Evolutionary conservation across 1,140 invertebrate genomes (phyloP).

Genomic region (Lutraria rhynchaena): DNA sequence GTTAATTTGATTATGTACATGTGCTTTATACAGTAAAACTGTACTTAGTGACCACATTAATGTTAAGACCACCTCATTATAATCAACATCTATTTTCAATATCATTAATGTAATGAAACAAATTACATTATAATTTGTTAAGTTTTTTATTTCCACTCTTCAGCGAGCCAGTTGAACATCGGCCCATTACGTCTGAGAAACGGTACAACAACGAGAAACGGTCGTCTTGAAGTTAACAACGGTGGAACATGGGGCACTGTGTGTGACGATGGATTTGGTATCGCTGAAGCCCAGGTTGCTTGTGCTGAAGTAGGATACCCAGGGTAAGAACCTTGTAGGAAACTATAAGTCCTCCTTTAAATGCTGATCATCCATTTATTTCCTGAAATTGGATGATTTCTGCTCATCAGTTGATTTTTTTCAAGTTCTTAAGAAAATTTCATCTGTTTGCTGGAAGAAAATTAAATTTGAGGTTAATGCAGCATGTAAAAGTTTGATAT

Average conservation of each 20-base stretch:
- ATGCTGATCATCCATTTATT: neutral
- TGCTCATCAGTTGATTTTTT: too few relatives aligned
- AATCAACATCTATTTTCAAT: too few relatives aligned
- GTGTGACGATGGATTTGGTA: conserved; percentile 85
- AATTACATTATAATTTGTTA: neutral
- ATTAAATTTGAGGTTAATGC: too few relatives aligned
- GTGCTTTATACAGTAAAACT: too few relatives aligned
- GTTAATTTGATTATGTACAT: neutral
- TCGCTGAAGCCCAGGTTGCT: conserved; percentile 50
- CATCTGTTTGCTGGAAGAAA: too few relatives aligned
- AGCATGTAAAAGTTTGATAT: too few relatives aligned
- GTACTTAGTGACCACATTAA: too few relatives aligned
- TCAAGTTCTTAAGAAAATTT: too few relatives aligned
- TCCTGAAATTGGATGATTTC: too few relatives aligned
- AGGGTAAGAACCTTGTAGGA: conserved; percentile 13
- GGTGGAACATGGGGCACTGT: conserved; percentile 87
- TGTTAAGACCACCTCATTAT: too few relatives aligned
- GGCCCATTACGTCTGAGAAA: conserved; percentile 15
- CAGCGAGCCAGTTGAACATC: conserved; percentile 24
- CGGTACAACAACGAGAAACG: conserved; percentile 73
- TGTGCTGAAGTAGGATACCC: conserved; percentile 40
- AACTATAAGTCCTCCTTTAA: neutral
- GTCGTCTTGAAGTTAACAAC: conserved; percentile 88
- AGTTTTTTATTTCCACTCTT: neutral
- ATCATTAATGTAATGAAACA: neutral